Base-by-base conservation (phyloP, 2,797 vertebrate species). In the Argyrosomus regius region DNA sequence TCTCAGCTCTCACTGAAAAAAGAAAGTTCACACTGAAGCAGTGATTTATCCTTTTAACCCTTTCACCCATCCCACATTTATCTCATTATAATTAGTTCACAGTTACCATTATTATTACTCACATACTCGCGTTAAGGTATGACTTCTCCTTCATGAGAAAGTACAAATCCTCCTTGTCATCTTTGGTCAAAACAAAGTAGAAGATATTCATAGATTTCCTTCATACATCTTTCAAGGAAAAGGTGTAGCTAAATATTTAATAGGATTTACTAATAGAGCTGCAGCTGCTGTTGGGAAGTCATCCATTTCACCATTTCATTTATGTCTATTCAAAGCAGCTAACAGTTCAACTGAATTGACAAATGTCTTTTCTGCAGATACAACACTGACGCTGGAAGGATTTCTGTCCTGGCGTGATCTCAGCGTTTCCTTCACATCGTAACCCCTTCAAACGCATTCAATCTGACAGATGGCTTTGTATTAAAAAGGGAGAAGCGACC, bases 1-100 rank as follows among this genome's bases (percentile, higher is more conserved):
- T 77, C 20, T 28, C 60, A 31, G 39, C 56, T 56, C n/a, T 74
- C n/a, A 70, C 39, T 69, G 39, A n/a, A 28, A 60, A 59, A 10
- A 57, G 11, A 73, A 52, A 28, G 60, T 8, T 59, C 43, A 64
- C 24, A 17, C 24, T 18, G 46, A 50, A 79, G 54, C 50, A 57
- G 6, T 10, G 17, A 3, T 39, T 64, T 14, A 9, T 8, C 35
- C 35, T 35, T 18, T 11, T 3, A 35, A 80, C 64, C 35, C 20
- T 48, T 48, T 11, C 13, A 62, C 18, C 24, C 26, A 4, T 26
- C 28, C 1, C 20, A 53, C 46, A 9, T 45, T 50, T 9, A 9
- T 35, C 22, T n/a, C 35, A 50, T 16, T 24, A 64, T 52, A 22
- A 24, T 48, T 35, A 3, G 59, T 53, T 69, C 26, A 35, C 58